These are phyloP conservation scores for Thyatira batis DNA, from an alignment of 2,888 invertebrate species.

Conservation along the genomic window DNA sequence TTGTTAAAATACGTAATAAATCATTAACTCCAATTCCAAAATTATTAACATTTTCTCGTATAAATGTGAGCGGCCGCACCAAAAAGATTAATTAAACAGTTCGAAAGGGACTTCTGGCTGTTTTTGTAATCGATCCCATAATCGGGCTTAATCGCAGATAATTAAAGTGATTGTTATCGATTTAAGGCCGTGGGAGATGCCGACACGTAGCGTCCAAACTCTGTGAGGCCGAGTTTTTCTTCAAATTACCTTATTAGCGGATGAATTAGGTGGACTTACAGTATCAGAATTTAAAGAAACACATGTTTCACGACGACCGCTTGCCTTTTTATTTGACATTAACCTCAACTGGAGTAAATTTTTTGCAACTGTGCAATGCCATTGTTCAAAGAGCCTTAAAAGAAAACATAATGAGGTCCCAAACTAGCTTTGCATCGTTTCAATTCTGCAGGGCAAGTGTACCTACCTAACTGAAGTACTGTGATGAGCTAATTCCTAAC, in stretches of 20 bases:
- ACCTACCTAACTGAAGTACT: background rate
- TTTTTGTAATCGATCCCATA: slow-evolving; percentile 38
- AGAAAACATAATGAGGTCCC: too few relatives aligned
- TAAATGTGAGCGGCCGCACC: background rate
- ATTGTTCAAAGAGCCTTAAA: background rate
- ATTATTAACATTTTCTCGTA: background rate
- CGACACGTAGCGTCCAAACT: slow-evolving; percentile 25
- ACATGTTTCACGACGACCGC: background rate
- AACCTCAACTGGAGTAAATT: slow-evolving; percentile 1
- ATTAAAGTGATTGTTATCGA: slow-evolving; percentile 47
- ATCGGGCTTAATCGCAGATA: slow-evolving; percentile 44
- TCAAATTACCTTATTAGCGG: slow-evolving; percentile 5
- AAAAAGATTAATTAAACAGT: slow-evolving; percentile 41
- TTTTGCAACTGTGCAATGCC: background rate
- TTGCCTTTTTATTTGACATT: background rate
- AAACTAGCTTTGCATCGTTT: too few relatives aligned
- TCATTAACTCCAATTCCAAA: background rate
- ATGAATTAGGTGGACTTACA: slow-evolving; percentile 2
- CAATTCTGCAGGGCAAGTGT: background rate
- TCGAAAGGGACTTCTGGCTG: slow-evolving; percentile 21
- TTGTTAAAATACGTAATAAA: too few relatives aligned
- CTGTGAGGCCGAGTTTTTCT: slow-evolving; percentile 32
- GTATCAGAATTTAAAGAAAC: slow-evolving; percentile 4
- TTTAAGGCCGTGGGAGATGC: slow-evolving; percentile 37
- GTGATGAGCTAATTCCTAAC: background rate